Evolutionary conservation across 2,888 invertebrate species (phyloP).

Genomic region (Drosophila affinis): DNA sequence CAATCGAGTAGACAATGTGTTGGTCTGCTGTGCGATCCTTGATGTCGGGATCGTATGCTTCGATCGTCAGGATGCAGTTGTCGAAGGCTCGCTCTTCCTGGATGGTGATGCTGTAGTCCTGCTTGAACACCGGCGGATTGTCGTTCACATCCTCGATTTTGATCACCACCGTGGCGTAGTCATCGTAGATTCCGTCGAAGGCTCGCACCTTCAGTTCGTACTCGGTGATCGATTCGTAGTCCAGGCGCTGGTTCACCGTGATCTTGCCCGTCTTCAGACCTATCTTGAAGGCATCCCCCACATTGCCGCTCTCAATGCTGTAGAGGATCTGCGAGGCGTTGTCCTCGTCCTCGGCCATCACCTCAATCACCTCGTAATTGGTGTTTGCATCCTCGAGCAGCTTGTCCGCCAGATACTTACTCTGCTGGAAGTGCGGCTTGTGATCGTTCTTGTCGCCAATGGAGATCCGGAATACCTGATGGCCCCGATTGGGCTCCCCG

Average conservation of each 20-base stretch:
- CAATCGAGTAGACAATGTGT: conserved; percentile 90
- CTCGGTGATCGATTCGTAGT: conserved; percentile 93
- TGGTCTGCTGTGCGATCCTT: conserved; percentile 90
- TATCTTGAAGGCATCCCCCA: conserved; percentile 93
- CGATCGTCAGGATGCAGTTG: conserved; percentile 88
- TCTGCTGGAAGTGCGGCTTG: conserved; percentile 93
- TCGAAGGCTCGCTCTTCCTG: conserved; percentile 89
- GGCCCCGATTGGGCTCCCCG: conserved; percentile 89
- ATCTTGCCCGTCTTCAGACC: conserved; percentile 94
- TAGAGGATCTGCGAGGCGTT: conserved; percentile 94
- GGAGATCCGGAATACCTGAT: conserved; percentile 93
- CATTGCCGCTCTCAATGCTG: conserved; percentile 94
- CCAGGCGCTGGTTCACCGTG: conserved; percentile 89
- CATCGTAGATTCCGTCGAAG: conserved; percentile 92
- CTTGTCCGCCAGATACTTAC: conserved; percentile 89
- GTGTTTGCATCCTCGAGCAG: conserved; percentile 93
- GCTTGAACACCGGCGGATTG: conserved; percentile 93
- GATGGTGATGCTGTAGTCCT: conserved; percentile 89
- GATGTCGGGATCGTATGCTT: conserved; percentile 94
- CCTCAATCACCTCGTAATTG: conserved; percentile 92
- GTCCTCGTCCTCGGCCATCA: conserved; percentile 94
- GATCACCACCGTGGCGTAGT: conserved; percentile 92
- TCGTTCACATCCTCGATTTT: conserved; percentile 96
- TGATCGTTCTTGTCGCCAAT: conserved; percentile 99
- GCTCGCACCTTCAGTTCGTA: conserved; percentile 93